Conservation (phyloP, 37 sponge, comb jelly and placozoan species). For the Chondrilla cf. caribensis region DNA sequence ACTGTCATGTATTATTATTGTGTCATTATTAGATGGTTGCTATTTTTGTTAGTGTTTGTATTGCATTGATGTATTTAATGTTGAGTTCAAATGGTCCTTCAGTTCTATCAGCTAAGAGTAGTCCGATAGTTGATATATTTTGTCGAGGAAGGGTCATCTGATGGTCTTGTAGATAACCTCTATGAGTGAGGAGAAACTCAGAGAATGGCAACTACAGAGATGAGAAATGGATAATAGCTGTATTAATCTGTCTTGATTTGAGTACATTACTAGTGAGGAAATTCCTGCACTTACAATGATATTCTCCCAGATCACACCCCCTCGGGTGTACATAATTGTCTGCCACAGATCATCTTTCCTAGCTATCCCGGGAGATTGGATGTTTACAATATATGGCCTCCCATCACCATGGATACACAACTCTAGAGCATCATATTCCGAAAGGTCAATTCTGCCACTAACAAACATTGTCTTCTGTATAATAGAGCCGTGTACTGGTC, state of each 20-base stretch:
- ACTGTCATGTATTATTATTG: too few species aligned
- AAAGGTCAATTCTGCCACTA: constrained; percentile 49
- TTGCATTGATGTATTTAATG: constrained; percentile 78
- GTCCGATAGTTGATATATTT: constrained; percentile 64
- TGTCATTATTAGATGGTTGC: neutral
- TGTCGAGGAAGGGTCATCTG: constrained; percentile 44
- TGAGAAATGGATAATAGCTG: too few species aligned
- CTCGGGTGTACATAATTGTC: constrained; percentile 80
- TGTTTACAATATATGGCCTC: constrained; percentile 65
- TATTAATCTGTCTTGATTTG: too few species aligned
- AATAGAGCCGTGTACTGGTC: neutral
- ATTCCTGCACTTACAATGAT: constrained; percentile 70
- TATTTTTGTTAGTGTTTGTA: constrained; percentile 32
- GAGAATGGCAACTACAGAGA: constrained; percentile 63
- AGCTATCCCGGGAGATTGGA: constrained; percentile 38
- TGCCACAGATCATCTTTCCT: constrained; percentile 87
- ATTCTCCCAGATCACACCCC: constrained; percentile 90
- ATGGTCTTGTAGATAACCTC: constrained; percentile 85
- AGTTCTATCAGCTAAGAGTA: constrained; percentile 81
- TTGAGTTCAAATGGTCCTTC: constrained; percentile 84
- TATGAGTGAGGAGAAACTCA: constrained; percentile 78
- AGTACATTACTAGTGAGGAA: too few species aligned
- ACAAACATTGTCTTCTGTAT: constrained; percentile 42
- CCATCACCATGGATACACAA: constrained; percentile 85
- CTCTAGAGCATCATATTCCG: constrained; percentile 80